These are phyloP conservation scores for Biston stratarius DNA, from an alignment of 2,888 invertebrate genomes.

Conservation along the genomic window DNA sequence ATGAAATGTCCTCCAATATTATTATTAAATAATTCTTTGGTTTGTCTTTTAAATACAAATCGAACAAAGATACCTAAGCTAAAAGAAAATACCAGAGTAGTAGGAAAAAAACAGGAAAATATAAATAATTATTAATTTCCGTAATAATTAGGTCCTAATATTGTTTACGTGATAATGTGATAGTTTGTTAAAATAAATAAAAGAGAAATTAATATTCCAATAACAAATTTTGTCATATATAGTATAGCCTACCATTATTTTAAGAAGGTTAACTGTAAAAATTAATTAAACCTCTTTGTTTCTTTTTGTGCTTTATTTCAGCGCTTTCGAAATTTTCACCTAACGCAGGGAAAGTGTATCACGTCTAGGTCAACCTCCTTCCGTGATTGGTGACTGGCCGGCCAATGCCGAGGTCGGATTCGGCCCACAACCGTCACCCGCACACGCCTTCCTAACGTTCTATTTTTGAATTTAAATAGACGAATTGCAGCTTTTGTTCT, in stretches of 20 bases:
- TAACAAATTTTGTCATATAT: no score
- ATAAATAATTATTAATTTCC: not conserved
- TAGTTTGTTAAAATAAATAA: no score
- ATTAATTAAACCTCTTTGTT: no score
- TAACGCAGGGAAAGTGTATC: constrained; percentile 64
- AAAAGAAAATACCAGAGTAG: not conserved
- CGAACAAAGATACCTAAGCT: not conserved
- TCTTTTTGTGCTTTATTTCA: no score
- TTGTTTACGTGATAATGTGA: no score
- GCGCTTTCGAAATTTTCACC: constrained; percentile 45
- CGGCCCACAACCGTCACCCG: constrained; percentile 63
- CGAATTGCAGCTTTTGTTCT: constrained; percentile 54
- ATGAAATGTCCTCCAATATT: no score
- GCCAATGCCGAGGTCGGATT: constrained; percentile 71
- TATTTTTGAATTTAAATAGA: constrained; percentile 78
- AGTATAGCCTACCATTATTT: no score
- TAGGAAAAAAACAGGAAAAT: not conserved
- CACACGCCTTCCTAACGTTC: constrained; percentile 78
- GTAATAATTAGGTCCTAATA: no score
- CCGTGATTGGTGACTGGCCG: constrained; percentile 74
- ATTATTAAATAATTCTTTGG: not conserved
- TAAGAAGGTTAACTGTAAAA: no score
- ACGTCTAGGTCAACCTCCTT: constrained; percentile 67
- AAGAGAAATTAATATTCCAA: no score
- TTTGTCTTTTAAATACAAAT: not conserved